phyloP scores from a whole-genome alignment of 2,888 invertebrate genomes.

The Nymphalis c-album region DNA sequence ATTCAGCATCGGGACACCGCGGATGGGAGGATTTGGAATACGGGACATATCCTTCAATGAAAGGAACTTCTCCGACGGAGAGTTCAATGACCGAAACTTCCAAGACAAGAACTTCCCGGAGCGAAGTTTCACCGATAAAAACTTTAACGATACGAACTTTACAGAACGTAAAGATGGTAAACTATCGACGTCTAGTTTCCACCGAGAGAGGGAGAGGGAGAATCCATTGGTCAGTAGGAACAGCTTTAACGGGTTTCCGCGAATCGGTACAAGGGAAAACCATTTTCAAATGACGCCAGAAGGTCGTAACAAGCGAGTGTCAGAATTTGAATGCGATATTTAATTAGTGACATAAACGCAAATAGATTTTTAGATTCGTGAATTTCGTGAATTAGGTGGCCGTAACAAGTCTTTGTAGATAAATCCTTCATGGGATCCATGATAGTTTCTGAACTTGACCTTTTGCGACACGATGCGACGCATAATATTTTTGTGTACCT shows the following conservation, averaged over 20 bases:
- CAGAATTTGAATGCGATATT: conserved; percentile 85
- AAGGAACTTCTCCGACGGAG: conserved; percentile 68
- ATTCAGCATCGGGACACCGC: conserved; percentile 71
- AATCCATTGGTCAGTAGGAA: conserved; percentile 76
- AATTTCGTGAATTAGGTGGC: not conserved
- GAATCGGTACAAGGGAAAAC: conserved; percentile 66
- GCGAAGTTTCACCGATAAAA: conserved; percentile 60
- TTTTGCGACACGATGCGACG: not conserved
- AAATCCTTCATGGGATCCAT: not conserved
- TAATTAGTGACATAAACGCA: conserved; percentile 7
- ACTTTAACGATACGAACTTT: conserved; percentile 55
- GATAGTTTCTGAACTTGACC: not conserved
- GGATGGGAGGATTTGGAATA: conserved; percentile 78
- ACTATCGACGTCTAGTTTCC: conserved; percentile 75
- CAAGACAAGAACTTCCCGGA: conserved; percentile 66
- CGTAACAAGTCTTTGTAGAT: not conserved
- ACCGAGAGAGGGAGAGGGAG: conserved; percentile 69
- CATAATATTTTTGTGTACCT: not conserved
- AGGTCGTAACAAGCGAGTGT: conserved; percentile 80
- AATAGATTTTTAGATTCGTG: not conserved
- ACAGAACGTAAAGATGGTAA: conserved; percentile 71
- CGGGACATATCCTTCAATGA: conserved; percentile 73
- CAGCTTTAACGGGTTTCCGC: conserved; percentile 76
- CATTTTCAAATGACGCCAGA: conserved; percentile 74
- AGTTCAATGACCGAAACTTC: conserved; percentile 70